Evolutionary conservation across 2,113 vertebrate species (phyloP).

Genomic region (Anhinga rufa): DNA sequence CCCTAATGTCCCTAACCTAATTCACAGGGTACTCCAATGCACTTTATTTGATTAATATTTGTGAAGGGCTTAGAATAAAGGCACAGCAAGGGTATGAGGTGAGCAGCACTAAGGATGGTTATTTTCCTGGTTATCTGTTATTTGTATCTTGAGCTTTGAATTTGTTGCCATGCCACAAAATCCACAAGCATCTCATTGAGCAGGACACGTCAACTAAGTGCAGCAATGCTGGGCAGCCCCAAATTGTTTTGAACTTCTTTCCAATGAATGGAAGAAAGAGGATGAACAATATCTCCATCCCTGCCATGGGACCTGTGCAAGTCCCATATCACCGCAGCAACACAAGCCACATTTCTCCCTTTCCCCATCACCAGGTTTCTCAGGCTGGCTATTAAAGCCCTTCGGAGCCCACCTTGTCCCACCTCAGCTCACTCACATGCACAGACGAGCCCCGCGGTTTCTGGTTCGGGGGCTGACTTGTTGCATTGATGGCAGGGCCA

Average conservation of each 20-base stretch:
- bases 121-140: not conserved
- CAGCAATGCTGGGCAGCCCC: not conserved
- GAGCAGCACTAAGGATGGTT: not conserved
- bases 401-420: not conserved
- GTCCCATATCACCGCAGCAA: not conserved
- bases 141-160: not conserved
- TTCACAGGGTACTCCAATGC: not conserved
- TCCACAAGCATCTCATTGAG: not conserved
- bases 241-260: not conserved
- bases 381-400: not conserved
- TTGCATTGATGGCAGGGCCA: not conserved
- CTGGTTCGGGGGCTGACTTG: not conserved
- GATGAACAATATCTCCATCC: not conserved
- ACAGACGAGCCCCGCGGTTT: not conserved
- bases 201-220: not conserved
- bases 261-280: not conserved
- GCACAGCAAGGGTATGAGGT: not conserved
- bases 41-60: not conserved
- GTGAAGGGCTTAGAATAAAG: not conserved
- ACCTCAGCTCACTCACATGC: not conserved
- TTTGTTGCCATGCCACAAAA: not conserved
- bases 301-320: not conserved
- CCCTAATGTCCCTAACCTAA: not conserved
- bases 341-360: not conserved
- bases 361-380: not conserved